These are phyloP conservation scores for Drosophila sechellia DNA, from an alignment of 1,140 invertebrate genomes.

Conservation along the genomic window DNA sequence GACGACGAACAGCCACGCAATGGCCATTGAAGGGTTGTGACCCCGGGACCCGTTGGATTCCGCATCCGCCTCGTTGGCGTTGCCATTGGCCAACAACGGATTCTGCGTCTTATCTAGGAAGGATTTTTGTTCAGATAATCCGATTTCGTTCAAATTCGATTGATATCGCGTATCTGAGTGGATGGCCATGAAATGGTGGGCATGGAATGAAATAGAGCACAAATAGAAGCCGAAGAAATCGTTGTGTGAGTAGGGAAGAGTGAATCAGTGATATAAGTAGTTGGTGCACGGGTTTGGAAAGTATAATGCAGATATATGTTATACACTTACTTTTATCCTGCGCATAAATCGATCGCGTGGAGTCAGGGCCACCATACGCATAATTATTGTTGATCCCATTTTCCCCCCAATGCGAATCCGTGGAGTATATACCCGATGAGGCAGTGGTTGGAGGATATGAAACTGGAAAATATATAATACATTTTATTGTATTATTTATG, in stretches of 20 bases:
- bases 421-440: conserved; percentile 64
- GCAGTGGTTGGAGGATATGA: conserved; percentile 77
- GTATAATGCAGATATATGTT: not conserved
- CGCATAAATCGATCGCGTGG: conserved; percentile 58
- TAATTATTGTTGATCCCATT: conserved; percentile 45
- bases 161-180: conserved; percentile 87
- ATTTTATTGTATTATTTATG: not conserved
- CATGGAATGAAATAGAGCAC: conserved; percentile 45
- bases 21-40: conserved; percentile 37
- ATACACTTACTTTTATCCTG: conserved; percentile 76
- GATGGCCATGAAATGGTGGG: conserved; percentile 37
- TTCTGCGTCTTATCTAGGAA: conserved; percentile 84
- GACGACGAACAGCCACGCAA: conserved; percentile 51
- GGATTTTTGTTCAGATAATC: conserved; percentile 89
- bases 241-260: conserved; percentile 23
- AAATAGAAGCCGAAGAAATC: conserved; percentile 49
- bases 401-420: conserved; percentile 71
- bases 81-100: conserved; percentile 75
- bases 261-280: conserved; percentile 11
- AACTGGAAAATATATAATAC: conserved; percentile 35
- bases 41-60: conserved; percentile 38
- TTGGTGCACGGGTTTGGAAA: conserved; percentile 2
- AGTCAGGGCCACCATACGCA: conserved; percentile 53
- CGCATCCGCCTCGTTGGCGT: conserved; percentile 62
- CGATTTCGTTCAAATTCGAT: conserved; percentile 89